These are phyloP conservation scores for Neoaliturus tenellus DNA, from an alignment of 2,888 invertebrate species.

Conservation along the genomic window DNA sequence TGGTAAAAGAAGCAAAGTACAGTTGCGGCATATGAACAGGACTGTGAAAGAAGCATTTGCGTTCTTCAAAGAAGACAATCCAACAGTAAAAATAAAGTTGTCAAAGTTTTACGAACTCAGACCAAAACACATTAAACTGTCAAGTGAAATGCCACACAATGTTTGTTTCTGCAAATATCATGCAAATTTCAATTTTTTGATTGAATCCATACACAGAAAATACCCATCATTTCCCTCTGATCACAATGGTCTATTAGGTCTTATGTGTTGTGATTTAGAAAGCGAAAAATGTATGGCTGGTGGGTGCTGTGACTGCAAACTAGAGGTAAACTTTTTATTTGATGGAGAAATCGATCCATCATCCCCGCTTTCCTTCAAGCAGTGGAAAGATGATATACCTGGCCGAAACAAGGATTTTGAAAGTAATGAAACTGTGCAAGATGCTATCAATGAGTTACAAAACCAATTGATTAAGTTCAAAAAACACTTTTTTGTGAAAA, in stretches of 20 bases:
- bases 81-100: background rate
- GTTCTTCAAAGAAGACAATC: constrained; percentile 1
- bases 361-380: no score
- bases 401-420: no score
- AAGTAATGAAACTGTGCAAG: background rate
- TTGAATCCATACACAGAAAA: background rate
- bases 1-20: background rate
- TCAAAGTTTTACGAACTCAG: background rate
- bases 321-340: background rate
- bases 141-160: constrained; percentile 14
- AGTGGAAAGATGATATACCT: no score
- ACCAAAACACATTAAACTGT: background rate
- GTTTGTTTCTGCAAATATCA: background rate
- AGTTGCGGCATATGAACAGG: background rate
- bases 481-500: constrained; percentile 31
- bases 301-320: background rate
- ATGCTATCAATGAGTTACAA: constrained; percentile 20
- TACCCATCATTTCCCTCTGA: background rate
- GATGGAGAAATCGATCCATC: background rate
- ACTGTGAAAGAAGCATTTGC: background rate
- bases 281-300: background rate
- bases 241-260: background rate
- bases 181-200: background rate
- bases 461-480: background rate
- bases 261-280: background rate